Conservation (phyloP, 2,888 invertebrate species). For the Poecilus cupreus region DNA sequence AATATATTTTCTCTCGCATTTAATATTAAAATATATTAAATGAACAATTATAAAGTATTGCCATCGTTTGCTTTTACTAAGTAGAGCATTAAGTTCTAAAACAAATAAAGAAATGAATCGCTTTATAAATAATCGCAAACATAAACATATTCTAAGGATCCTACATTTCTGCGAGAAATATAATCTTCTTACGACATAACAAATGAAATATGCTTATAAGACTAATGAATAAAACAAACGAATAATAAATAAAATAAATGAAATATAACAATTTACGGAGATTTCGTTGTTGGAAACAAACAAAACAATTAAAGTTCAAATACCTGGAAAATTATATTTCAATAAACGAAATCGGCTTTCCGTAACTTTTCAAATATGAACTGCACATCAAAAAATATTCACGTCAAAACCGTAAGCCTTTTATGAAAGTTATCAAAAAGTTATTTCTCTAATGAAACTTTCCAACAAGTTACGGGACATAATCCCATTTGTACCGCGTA, state of each 20-base stretch:
- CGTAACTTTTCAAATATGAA: not conserved
- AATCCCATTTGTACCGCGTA: not conserved
- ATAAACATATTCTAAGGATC: not conserved
- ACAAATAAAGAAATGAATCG: too few relatives aligned
- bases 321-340: conserved; percentile 26
- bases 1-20: not conserved
- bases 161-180: not conserved
- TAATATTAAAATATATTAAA: not conserved
- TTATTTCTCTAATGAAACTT: conserved; percentile 21
- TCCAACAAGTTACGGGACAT: not conserved
- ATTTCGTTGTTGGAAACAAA: not conserved
- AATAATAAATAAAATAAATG: not conserved
- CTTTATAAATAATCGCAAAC: too few relatives aligned
- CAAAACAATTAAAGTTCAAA: not conserved
- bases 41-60: not conserved
- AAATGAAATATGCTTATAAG: not conserved
- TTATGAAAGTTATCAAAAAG: conserved; percentile 11
- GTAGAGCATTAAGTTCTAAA: too few relatives aligned
- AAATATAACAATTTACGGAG: not conserved
- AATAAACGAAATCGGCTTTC: conserved; percentile 9
- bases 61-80: not conserved
- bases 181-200: not conserved
- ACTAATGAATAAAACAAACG: not conserved
- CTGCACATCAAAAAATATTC: conserved; percentile 26
- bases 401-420: not conserved